A percentile compares a stretch with the other conserved stretches of the same genome.
Conservation (phyloP, 2,113 vertebrate genomes). For the Dryoscopus gambensis region DNA sequence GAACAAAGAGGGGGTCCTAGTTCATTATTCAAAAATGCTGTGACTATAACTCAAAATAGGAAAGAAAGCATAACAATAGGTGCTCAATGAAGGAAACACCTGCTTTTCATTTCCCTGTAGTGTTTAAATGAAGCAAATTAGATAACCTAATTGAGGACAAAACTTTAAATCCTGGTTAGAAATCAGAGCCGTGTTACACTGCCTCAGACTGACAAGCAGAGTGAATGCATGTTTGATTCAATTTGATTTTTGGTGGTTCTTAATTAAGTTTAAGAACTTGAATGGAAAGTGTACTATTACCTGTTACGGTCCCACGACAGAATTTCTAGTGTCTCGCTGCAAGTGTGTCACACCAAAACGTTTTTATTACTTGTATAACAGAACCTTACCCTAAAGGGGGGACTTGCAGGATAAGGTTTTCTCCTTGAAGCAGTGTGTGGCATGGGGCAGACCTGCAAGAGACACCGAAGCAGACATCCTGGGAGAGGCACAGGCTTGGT, state of each 20-base stretch:
- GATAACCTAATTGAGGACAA: slow-evolving; percentile 9
- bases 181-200: background rate
- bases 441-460: background rate
- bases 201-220: background rate
- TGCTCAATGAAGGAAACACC: slow-evolving; percentile 20
- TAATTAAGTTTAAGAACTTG: background rate
- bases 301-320: fast-evolving
- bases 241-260: background rate
- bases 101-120: slow-evolving; percentile 29
- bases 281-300: background rate
- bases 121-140: slow-evolving; percentile 27
- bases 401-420: background rate
- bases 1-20: background rate
- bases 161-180: slow-evolving; percentile 26
- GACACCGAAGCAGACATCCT: too few relatives aligned
- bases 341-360: fast-evolving
- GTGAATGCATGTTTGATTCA: background rate
- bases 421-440: background rate
- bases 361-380: background rate
- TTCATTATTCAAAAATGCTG: background rate
- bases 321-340: background rate
- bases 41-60: background rate
- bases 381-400: background rate
- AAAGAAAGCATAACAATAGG: slow-evolving; percentile 9
- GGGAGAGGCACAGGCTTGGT: background rate